These are phyloP conservation scores for Mongoloraphidia duomilia DNA, from an alignment of 2,888 invertebrate species.

Conservation along the genomic window DNA sequence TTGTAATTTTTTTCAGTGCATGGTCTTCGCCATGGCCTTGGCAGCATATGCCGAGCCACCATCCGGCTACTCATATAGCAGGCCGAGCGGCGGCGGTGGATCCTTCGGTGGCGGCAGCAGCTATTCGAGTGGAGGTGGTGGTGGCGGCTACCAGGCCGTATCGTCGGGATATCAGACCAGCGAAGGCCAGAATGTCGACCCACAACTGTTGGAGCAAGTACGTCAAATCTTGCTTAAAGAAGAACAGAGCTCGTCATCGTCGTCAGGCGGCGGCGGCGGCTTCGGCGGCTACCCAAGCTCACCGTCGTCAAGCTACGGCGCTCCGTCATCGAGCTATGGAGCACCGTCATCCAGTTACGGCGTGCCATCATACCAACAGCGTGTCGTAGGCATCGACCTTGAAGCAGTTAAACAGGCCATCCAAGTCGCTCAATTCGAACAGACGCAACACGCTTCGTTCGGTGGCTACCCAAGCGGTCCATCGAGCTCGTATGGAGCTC, in stretches of 20 bases:
- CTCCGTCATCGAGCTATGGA: conserved; percentile 51
- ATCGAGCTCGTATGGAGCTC: conserved; percentile 33
- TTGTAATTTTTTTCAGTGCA: conserved; percentile 43
- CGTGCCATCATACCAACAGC: conserved; percentile 38
- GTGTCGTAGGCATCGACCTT: conserved; percentile 71
- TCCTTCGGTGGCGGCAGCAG: conserved; percentile 25
- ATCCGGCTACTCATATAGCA: conserved; percentile 60
- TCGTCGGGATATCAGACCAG: conserved; percentile 66
- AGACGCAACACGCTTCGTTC: conserved; percentile 21
- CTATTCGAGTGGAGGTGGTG: conserved; percentile 40
- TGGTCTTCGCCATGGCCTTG: conserved; percentile 68
- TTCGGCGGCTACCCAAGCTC: conserved; percentile 37
- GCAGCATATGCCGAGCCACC: conserved; percentile 61
- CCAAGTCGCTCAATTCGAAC: conserved; percentile 23
- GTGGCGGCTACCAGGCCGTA: conserved; percentile 62
- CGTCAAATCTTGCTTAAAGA: conserved; percentile 73
- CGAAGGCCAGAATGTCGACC: conserved; percentile 72
- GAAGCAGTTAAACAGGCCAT: conserved; percentile 77
- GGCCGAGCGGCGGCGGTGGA: conserved; percentile 38
- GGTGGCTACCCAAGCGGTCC: conserved; percentile 34
- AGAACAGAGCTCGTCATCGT: conserved; percentile 48
- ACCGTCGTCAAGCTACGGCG: conserved; percentile 31
- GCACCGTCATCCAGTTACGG: conserved; percentile 54
- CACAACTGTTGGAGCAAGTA: conserved; percentile 66
- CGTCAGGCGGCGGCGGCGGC: conserved; percentile 34